These are phyloP conservation scores for Aelia acuminata DNA, from an alignment of 2,888 invertebrate species.

Conservation along the genomic window DNA sequence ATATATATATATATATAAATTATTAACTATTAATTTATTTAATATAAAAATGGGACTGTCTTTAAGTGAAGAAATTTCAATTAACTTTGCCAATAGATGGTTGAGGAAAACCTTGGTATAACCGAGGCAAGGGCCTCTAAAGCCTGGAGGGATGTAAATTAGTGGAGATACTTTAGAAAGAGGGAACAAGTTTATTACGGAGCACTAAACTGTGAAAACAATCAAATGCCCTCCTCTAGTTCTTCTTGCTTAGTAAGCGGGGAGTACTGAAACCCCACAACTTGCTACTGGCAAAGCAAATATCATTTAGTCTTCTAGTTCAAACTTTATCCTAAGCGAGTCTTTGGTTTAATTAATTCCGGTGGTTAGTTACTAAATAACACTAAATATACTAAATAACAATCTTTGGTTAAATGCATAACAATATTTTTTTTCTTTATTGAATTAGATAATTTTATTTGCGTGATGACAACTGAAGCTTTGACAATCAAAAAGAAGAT, in stretches of 20 bases:
- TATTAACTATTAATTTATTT: too few relatives aligned
- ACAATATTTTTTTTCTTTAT: too few relatives aligned
- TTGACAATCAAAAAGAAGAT: too few relatives aligned
- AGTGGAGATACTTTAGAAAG: conserved; percentile 4
- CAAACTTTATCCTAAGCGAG: background rate
- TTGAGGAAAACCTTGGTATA: background rate
- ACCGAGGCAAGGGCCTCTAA: background rate
- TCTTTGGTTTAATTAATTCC: background rate
- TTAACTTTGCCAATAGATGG: background rate
- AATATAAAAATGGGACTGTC: too few relatives aligned
- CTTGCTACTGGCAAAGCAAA: background rate
- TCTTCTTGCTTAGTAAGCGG: conserved; percentile 8
- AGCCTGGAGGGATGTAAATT: background rate
- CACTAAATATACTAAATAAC: too few relatives aligned
- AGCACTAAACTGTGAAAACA: conserved; percentile 30
- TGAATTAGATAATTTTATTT: too few relatives aligned
- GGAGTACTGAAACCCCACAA: background rate
- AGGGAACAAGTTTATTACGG: background rate
- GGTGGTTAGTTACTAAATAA: background rate
- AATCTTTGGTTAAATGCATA: too few relatives aligned
- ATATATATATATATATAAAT: too few relatives aligned
- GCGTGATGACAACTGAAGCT: too few relatives aligned
- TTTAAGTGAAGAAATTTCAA: background rate
- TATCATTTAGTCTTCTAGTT: background rate
- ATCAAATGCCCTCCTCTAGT: background rate